phyloP scores from a whole-genome alignment of 2,797 vertebrate genomes.

The Sitta carolinensis region DNA sequence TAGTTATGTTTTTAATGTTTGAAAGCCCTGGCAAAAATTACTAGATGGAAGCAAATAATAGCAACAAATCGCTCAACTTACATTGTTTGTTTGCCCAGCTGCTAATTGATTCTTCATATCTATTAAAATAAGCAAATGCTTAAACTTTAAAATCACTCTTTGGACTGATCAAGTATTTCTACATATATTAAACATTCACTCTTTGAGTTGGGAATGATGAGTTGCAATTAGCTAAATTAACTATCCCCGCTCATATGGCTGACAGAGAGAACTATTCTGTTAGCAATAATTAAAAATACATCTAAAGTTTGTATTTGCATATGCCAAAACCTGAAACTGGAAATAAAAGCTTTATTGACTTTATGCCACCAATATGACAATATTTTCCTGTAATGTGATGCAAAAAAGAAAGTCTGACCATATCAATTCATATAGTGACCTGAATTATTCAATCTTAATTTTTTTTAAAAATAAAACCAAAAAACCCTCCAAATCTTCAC shows the following conservation, averaged over 20 bases:
- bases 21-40: background rate
- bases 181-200: background rate
- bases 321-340: background rate
- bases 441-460: background rate
- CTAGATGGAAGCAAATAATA: background rate
- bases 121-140: conserved; percentile 1
- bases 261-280: background rate
- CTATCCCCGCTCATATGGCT: background rate
- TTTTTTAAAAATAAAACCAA: background rate
- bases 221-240: background rate
- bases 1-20: background rate
- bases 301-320: background rate
- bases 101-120: background rate
- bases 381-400: background rate
- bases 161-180: background rate
- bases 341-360: background rate
- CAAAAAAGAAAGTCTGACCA: background rate
- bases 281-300: background rate
- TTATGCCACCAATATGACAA: background rate
- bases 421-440: background rate
- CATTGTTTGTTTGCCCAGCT: background rate
- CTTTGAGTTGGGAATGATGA: background rate
- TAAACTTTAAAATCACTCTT: background rate
- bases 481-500: background rate
- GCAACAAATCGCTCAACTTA: background rate